Evolutionary conservation across 2,113 vertebrate species (phyloP).

Genomic region (Rhinolophus sinicus): DNA sequence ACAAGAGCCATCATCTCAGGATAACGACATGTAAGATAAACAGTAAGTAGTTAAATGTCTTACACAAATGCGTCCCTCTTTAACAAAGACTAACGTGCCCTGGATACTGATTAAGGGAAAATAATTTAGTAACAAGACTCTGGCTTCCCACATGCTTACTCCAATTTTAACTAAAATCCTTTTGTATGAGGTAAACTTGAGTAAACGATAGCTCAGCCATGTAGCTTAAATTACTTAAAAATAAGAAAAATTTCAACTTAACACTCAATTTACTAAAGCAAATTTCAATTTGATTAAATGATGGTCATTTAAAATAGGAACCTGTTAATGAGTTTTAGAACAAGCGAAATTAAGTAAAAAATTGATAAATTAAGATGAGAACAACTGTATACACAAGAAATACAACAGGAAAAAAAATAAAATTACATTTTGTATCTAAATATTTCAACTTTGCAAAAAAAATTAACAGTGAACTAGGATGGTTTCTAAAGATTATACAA

Average conservation of each 20-base stretch:
- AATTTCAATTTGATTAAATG: constrained; percentile 17
- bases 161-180: constrained; percentile 39
- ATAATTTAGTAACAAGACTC: neutral
- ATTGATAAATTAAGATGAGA: constrained; percentile 15
- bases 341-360: constrained; percentile 46
- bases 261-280: constrained; percentile 42
- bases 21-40: neutral
- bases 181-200: constrained; percentile 13
- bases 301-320: neutral
- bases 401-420: neutral
- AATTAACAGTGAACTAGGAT: constrained; percentile 28
- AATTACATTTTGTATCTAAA: constrained; percentile 49
- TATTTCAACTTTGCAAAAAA: constrained; percentile 25
- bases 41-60: constrained; percentile 19
- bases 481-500: constrained; percentile 34
- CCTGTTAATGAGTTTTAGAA: constrained; percentile 29
- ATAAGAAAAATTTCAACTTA: constrained; percentile 52
- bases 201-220: constrained; percentile 19
- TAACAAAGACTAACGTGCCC: constrained; percentile 26
- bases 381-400: neutral
- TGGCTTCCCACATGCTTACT: neutral
- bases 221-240: constrained; percentile 47
- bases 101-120: constrained; percentile 31
- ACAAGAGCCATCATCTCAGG: neutral
- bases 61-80: constrained; percentile 7